These are phyloP conservation scores for Knipowitschia caucasica DNA, from an alignment of 2,797 vertebrate genomes.

Conservation along the genomic window DNA sequence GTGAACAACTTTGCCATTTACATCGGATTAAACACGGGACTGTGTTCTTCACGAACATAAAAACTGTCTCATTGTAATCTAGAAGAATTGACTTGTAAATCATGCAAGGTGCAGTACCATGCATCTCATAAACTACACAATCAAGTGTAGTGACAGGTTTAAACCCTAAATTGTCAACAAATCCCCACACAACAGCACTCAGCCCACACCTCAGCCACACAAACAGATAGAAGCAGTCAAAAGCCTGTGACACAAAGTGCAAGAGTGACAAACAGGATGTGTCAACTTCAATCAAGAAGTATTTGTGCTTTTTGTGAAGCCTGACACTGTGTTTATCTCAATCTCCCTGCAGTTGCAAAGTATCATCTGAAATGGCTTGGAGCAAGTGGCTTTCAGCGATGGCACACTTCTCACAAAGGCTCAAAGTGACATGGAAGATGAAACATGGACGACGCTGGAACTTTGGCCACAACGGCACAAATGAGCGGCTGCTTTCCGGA, in stretches of 20 bases:
- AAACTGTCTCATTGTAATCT: too few relatives aligned
- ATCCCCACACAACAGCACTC: not conserved
- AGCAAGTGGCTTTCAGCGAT: constrained; percentile 24
- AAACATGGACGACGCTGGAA: constrained; percentile 46
- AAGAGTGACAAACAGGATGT: constrained; percentile 40
- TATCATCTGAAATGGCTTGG: constrained; percentile 45
- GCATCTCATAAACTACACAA: too few relatives aligned
- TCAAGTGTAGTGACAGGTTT: too few relatives aligned
- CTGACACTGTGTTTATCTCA: constrained; percentile 31
- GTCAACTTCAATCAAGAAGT: constrained; percentile 42
- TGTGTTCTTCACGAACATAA: too few relatives aligned
- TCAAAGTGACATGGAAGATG: constrained; percentile 34
- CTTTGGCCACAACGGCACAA: constrained; percentile 25
- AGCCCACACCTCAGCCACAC: not conserved
- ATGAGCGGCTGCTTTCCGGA: constrained; percentile 3
- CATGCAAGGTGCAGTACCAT: too few relatives aligned
- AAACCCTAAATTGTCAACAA: too few relatives aligned
- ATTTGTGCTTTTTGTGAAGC: constrained; percentile 26
- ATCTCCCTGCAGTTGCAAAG: constrained; percentile 29
- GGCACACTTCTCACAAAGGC: constrained; percentile 32
- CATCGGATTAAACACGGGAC: too few relatives aligned
- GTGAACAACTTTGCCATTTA: too few relatives aligned
- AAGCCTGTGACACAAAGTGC: constrained; percentile 20
- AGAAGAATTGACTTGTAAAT: too few relatives aligned
- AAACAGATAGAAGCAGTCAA: constrained; percentile 17